Conservation (phyloP, 2,888 invertebrate species). For the Eupithecia pulchellata region DNA sequence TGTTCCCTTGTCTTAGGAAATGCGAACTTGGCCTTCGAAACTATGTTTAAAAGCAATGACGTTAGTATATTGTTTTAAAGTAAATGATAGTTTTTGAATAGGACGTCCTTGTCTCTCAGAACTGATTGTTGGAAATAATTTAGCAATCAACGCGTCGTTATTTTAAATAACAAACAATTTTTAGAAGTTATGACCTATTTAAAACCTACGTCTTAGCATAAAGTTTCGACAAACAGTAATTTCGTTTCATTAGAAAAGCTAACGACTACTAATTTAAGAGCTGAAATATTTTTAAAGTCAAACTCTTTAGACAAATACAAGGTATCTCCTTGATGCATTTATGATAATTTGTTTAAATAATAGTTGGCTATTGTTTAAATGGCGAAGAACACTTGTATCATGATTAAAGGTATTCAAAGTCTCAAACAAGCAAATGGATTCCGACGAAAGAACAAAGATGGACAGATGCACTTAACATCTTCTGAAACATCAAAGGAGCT, state of each 20-base stretch:
- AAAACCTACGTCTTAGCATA: not conserved
- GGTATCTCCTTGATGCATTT: not conserved
- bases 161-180: constrained; percentile 10
- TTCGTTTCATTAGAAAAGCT: constrained; percentile 5
- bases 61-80: constrained; percentile 28
- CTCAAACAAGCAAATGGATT: constrained; percentile 42
- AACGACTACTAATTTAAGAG: not conserved
- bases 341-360: not conserved
- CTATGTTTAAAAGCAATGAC: constrained; percentile 21
- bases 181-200: constrained; percentile 15
- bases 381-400: constrained; percentile 36
- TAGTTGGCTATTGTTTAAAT: not conserved
- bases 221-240: constrained; percentile 17
- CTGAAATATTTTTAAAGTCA: not conserved
- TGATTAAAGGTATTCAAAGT: constrained; percentile 7
- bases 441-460: constrained; percentile 48
- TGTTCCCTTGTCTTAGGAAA: constrained; percentile 19
- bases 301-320: not conserved
- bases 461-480: constrained; percentile 46
- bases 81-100: constrained; percentile 29
- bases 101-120: constrained; percentile 25
- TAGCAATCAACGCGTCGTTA: constrained; percentile 20
- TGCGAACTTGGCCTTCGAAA: constrained; percentile 6
- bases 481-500: constrained; percentile 51
- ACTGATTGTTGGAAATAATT: constrained; percentile 11